Evolutionary conservation across 2,113 vertebrate species (phyloP), one percentile per base, ranked within the genome.

Genomic region (Tonatia bakeri): DNA sequence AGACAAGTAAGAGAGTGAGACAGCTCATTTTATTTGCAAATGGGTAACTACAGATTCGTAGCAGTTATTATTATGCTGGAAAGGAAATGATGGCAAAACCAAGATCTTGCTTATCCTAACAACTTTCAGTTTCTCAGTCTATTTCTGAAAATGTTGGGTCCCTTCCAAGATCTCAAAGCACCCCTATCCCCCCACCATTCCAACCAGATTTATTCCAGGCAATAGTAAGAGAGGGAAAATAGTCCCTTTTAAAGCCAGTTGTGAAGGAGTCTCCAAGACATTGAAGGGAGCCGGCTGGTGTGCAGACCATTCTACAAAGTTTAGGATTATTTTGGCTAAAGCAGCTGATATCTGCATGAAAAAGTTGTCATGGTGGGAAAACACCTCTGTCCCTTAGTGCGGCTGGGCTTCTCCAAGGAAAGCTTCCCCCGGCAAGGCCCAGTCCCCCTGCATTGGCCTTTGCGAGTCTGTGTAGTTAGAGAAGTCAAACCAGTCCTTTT

Each of bases 291-390:
- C 43, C 93, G 94, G 79, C 93, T 96, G 92, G 94, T 79, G 45
- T 80, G 17, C 64, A 95, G 91, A 45, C 69, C 87, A 91, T 94
- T 87, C 59, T 92, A 80, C 45, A 87, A 95, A 56, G 64, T 84
- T 96, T 94, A 31, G 91, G 86, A 96, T 97, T 91, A 65, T 56
- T 81, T 91, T 96, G 94, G n/a, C 52, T 38, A 75, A 93, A 96
- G 70, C 54, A 94, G 17, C 80, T 92, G 82, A 31, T 93, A 52
- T 90, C 65, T 91, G 31, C 64, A 40, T 83, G 56, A 76, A 87
- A 75, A 84, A 40, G 73, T 86, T 93, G 70, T 81, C 83, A 91
- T 81, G 36, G 79, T 45, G 90, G 92, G 91, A 86, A 83, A 76
- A 52, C 17, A 16, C 52, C 52, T 13, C 69, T 86, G 81, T 76